These are phyloP conservation scores for Enhydra lutris DNA, from an alignment of 2,113 vertebrate genomes.

Conservation along the genomic window DNA sequence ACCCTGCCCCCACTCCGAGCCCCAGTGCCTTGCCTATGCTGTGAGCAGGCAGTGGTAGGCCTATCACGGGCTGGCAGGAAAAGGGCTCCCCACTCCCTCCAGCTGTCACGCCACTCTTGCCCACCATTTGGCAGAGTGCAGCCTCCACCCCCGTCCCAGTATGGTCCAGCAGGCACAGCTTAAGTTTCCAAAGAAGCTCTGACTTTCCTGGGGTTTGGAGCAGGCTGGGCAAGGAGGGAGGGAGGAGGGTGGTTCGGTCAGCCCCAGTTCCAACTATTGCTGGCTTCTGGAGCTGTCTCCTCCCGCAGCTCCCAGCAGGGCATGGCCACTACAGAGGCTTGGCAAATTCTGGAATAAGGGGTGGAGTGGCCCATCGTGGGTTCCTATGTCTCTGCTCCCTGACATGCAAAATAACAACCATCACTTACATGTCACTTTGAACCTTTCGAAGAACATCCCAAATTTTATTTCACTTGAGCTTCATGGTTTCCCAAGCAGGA, in stretches of 20 bases:
- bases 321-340: not conserved
- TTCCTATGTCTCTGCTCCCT: not conserved
- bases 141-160: conserved; percentile 54
- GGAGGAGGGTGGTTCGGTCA: not conserved
- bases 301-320: conserved; percentile 41
- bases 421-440: not conserved
- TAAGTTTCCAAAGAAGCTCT: conserved; percentile 72
- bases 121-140: conserved; percentile 58
- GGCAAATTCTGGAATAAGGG: not conserved
- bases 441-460: not conserved
- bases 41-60: not conserved
- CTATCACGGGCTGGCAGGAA: conserved; percentile 32
- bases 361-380: rapidly evolving
- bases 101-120: conserved; percentile 59
- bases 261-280: not conserved
- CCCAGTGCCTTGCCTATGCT: not conserved
- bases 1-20: not conserved
- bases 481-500: not conserved
- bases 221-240: not conserved
- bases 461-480: not conserved
- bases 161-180: conserved; percentile 71
- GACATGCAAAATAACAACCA: not conserved
- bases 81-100: not conserved
- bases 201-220: conserved; percentile 56
- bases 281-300: conserved; percentile 21